Conservation (phyloP, 2,888 invertebrate species). For the Eilema caniola region DNA sequence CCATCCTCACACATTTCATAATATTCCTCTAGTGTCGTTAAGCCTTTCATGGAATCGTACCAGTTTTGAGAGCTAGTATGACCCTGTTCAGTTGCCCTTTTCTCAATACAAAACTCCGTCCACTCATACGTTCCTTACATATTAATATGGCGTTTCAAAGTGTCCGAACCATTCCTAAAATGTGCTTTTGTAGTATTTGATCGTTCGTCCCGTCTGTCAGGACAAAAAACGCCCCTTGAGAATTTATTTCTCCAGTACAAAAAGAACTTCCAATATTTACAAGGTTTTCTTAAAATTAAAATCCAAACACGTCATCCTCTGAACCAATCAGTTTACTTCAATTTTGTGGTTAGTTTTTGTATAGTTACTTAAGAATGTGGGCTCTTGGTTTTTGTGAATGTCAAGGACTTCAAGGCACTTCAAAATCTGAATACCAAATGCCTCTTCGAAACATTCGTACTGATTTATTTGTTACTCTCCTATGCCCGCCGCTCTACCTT, state of each 20-base stretch:
- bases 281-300: background rate
- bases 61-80: background rate
- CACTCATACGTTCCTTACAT: background rate
- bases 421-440: slow-evolving; percentile 9
- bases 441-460: background rate
- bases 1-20: too few species aligned
- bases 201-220: too few species aligned
- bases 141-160: background rate
- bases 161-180: background rate
- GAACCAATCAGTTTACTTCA: background rate
- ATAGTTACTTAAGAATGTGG: background rate
- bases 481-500: background rate
- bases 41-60: background rate
- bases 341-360: slow-evolving; percentile 1
- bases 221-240: background rate
- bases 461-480: background rate
- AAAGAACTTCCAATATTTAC: background rate
- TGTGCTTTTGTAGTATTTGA: background rate
- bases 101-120: background rate
- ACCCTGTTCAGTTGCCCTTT: background rate
- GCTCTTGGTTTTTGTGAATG: background rate
- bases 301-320: background rate
- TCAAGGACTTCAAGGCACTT: slow-evolving; percentile 9
- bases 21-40: too few species aligned
- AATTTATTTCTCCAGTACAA: background rate